A percentile compares a stretch with the other conserved stretches of the same genome.
phyloP scores from a whole-genome alignment of 2,113 vertebrate species.

The Sylvilagus bachmani region DNA sequence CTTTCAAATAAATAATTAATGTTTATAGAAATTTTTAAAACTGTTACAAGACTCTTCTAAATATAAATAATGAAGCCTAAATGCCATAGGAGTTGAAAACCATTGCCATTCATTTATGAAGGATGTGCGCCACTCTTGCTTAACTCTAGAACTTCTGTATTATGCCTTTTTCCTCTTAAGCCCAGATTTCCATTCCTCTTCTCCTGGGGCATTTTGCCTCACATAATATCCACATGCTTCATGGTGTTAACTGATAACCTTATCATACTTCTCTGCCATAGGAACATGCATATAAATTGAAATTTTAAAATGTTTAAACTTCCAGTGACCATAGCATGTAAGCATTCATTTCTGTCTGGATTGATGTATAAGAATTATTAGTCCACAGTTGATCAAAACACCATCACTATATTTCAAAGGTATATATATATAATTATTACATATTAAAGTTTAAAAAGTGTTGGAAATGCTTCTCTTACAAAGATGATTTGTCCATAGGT shows the following conservation, averaged over 20 bases:
- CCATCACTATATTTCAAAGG: neutral
- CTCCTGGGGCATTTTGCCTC: neutral
- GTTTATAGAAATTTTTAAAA: too few species aligned
- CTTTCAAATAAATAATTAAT: too few species aligned
- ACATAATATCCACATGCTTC: neutral
- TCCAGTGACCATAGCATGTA: neutral
- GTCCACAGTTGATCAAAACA: neutral
- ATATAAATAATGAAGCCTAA: neutral
- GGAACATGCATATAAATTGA: neutral
- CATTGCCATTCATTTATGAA: neutral
- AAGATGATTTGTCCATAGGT: neutral
- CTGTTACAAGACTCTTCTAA: neutral
- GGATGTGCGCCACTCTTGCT: neutral
- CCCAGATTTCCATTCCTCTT: neutral
- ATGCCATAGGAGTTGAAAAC: neutral
- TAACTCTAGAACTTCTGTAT: neutral
- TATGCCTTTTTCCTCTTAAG: neutral
- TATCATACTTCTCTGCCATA: neutral
- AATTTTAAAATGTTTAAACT: constrained; percentile 41
- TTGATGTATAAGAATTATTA: constrained; percentile 14
- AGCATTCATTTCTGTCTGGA: neutral
- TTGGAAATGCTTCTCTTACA: neutral
- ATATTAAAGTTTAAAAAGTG: neutral
- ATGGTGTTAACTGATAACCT: neutral
- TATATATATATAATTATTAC: neutral